These are phyloP conservation scores for Oncorhynchus masou DNA, from an alignment of 2,113 vertebrate genomes.

Conservation along the genomic window DNA sequence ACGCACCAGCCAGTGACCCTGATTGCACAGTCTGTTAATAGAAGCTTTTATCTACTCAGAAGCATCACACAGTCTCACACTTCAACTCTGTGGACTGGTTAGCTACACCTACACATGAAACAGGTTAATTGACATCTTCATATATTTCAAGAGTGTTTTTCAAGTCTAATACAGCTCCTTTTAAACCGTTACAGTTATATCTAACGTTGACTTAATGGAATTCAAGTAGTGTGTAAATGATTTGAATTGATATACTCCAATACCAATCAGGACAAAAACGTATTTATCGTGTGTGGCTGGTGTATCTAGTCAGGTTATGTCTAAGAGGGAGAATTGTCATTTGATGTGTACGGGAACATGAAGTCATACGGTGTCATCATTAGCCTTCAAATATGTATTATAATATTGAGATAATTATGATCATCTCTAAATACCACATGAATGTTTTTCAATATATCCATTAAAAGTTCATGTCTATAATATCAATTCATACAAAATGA, in stretches of 20 bases:
- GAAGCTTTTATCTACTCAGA: background rate
- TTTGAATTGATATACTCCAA: background rate
- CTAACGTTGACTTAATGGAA: background rate
- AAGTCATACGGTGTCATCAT: background rate
- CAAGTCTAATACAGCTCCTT: background rate
- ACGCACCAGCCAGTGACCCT: background rate
- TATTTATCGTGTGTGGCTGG: background rate
- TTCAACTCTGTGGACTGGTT: background rate
- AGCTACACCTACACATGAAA: background rate
- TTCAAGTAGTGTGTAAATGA: background rate
- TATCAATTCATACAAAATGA: no score
- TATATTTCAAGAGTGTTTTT: background rate
- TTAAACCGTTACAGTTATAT: background rate
- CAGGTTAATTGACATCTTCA: background rate
- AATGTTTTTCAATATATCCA: no score
- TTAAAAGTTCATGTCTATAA: no score
- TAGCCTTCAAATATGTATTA: background rate
- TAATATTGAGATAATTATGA: background rate
- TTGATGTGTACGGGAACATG: background rate
- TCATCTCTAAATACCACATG: background rate
- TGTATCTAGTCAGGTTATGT: background rate
- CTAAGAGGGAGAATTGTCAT: background rate
- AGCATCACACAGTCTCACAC: background rate
- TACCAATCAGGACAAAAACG: background rate
- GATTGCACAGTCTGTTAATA: background rate